phyloP scores from a whole-genome alignment of 64 coral and sea anemone genomes.

The Stichodactyla mertensii region DNA sequence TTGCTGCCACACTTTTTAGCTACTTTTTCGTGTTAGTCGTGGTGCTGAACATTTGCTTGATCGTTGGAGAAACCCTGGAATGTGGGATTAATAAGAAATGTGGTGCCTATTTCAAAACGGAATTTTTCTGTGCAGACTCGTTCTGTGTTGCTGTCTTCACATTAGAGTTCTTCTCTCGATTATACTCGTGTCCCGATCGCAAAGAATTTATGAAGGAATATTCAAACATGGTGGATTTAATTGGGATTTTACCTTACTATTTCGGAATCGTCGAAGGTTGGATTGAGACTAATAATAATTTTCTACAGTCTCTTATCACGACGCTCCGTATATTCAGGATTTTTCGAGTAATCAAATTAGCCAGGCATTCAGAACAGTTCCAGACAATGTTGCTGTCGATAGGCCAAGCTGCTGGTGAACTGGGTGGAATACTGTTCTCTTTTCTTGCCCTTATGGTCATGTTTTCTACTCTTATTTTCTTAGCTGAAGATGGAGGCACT shows the following conservation, averaged over 20 bases:
- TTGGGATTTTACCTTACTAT: slow-evolving; percentile 81
- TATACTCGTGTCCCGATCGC: slow-evolving; percentile 57
- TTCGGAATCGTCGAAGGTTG: slow-evolving; percentile 37
- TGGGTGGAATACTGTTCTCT: slow-evolving; percentile 83
- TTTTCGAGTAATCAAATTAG: slow-evolving; percentile 79
- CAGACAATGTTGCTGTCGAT: slow-evolving; percentile 57
- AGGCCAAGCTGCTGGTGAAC: slow-evolving; percentile 57
- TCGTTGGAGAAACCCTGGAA: slow-evolving; percentile 69
- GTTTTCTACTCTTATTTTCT: slow-evolving; percentile 67
- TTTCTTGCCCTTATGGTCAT: slow-evolving; percentile 70
- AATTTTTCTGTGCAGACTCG: slow-evolving; percentile 63
- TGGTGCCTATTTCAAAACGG: slow-evolving; percentile 20
- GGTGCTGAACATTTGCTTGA: slow-evolving; percentile 67
- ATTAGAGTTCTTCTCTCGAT: slow-evolving; percentile 59
- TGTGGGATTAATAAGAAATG: slow-evolving; percentile 26
- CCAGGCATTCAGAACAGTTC: slow-evolving; percentile 64
- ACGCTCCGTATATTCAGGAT: slow-evolving; percentile 67
- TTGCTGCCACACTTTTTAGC: slow-evolving; percentile 45
- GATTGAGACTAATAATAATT: slow-evolving; percentile 32
- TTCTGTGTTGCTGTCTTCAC: slow-evolving; percentile 87
- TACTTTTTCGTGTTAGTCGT: slow-evolving; percentile 68
- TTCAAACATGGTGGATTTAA: slow-evolving; percentile 67
- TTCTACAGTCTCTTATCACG: slow-evolving; percentile 49
- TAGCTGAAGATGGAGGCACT: slow-evolving; percentile 32
- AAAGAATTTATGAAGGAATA: slow-evolving; percentile 48